Evolutionary conservation across 2,888 invertebrate species (phyloP), one percentile per base, ranked within the genome.

Genomic region (Trilocha varians): DNA sequence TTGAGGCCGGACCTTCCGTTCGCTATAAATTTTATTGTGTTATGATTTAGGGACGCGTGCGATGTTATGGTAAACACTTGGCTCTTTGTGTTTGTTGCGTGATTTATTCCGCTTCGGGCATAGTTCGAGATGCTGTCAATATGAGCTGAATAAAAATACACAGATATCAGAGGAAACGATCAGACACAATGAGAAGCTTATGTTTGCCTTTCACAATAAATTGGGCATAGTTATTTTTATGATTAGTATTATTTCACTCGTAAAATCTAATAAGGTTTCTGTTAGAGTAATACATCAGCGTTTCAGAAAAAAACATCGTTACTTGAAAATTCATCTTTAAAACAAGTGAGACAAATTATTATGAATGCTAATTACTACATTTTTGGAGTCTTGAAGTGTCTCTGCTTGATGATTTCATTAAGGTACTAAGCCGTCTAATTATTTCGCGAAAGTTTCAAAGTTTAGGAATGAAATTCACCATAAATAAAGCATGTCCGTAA

Each of bases 1-100:
- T 83, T 74, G 76, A 80, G 79, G 78, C 80, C 78, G 82, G 82
- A 84, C 82, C 80, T 80, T 83, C 78, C 80, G 78, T 59, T 68
- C 53, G 79, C 83, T 76, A 83, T 84, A 84, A 82, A 84, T 84
- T 83, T 78, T 82, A 83, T 82, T 84, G 80, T 78, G 78, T 76
- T 83, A 82, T 83, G 83, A 83, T 83, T 83, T 84, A 83, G 77
- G 78, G 65, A 65, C 73, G 70, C 70, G 70, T 77, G 74, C 77
- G 75, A 79, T 82, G 80, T 83, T 79, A 82, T 82, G 83, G 82
- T 80, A 82, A 84, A 82, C 78, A 82, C 78, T 80, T 78, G 70
- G 76, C 70, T 76, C 77, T 78, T 79, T 79, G 76, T 80, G 67
- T 77, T 70, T 70, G 65, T 59, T 63, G 50, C 49, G 58, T 76